A percentile compares a stretch with the other conserved stretches of the same genome.
Evolutionary conservation across 2,888 invertebrate species (phyloP).

Genomic region (Eustalomyia histrio): DNA sequence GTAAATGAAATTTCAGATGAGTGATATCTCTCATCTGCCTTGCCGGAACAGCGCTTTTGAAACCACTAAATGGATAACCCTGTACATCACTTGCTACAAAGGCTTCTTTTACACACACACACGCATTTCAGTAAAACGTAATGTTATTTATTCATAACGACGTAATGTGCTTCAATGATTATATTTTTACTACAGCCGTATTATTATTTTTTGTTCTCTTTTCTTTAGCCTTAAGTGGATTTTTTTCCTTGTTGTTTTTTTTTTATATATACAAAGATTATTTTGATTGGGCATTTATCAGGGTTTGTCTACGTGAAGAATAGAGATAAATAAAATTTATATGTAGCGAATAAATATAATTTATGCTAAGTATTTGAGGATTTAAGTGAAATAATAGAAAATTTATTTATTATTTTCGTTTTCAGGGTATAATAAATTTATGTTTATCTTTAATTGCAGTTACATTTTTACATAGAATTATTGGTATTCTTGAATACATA

Average conservation of each 20-base stretch:
- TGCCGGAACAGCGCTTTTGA: too few species aligned
- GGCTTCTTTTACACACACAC: neutral
- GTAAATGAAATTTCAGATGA: too few species aligned
- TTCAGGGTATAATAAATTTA: too few species aligned
- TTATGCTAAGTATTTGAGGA: neutral
- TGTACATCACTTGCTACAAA: neutral
- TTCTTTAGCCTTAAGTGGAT: slow-evolving; percentile 20
- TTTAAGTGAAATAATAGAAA: neutral
- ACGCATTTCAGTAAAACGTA: neutral
- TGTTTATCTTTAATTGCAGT: too few species aligned
- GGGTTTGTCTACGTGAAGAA: neutral
- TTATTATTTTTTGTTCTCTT: neutral
- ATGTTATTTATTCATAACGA: slow-evolving; percentile 30
- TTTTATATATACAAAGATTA: slow-evolving; percentile 36
- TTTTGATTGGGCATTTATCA: slow-evolving; percentile 37
- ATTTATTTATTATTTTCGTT: neutral
- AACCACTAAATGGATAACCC: too few species aligned
- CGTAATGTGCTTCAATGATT: slow-evolving; percentile 23
- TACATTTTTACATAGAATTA: too few species aligned
- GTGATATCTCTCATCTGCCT: too few species aligned
- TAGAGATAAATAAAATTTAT: slow-evolving; percentile 8
- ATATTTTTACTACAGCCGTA: neutral
- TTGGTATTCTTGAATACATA: too few species aligned
- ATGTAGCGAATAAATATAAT: neutral
- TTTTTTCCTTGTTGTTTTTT: slow-evolving; percentile 1